Percentiles rank a stretch among this genome's conserved stretches.
Conservation (phyloP, 2,888 invertebrate species). For the Meandrusa payeni region DNA sequence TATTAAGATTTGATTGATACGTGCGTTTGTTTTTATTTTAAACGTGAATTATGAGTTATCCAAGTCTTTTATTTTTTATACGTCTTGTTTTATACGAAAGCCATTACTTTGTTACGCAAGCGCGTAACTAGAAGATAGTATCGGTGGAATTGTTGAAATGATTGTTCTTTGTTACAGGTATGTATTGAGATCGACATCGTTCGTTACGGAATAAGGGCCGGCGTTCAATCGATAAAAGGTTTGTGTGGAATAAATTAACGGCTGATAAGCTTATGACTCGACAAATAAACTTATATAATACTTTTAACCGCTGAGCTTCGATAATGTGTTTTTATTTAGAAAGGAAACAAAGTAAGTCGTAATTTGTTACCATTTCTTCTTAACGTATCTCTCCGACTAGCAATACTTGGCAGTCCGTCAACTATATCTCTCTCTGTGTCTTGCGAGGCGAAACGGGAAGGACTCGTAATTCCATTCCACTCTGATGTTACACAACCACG, state of each 20-base stretch:
- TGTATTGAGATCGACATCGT: constrained; percentile 44
- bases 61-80: constrained; percentile 16
- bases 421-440: too few species aligned
- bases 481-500: too few species aligned
- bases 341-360: too few species aligned
- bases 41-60: constrained; percentile 11
- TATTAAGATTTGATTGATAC: constrained; percentile 7
- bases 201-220: constrained; percentile 40
- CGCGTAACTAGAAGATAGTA: constrained; percentile 37
- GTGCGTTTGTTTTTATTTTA: constrained; percentile 6
- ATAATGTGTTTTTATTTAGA: too few species aligned
- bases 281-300: too few species aligned
- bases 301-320: too few species aligned
- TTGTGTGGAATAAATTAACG: constrained; percentile 19
- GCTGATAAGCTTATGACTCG: background rate
- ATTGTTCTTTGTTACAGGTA: constrained; percentile 73
- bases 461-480: too few species aligned
- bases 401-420: too few species aligned
- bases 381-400: too few species aligned
- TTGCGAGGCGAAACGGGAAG: too few species aligned
- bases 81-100: constrained; percentile 29
- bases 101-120: constrained; percentile 34
- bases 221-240: constrained; percentile 28
- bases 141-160: constrained; percentile 44
- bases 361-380: too few species aligned